Base-by-base conservation (phyloP, 2,888 invertebrate genomes). In the Cryptophagus acutangulus region DNA sequence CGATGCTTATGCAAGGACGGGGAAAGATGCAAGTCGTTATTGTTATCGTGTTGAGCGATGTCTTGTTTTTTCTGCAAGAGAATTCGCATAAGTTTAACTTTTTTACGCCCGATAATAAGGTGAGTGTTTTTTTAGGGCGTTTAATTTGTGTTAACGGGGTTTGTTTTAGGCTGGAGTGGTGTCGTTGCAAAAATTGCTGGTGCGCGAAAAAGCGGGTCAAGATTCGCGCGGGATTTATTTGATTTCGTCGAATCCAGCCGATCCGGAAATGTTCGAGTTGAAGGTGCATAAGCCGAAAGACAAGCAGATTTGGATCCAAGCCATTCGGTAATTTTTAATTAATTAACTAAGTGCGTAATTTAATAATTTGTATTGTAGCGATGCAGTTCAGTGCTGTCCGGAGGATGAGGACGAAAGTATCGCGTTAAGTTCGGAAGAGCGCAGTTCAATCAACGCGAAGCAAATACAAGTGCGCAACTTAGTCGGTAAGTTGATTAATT, bases 221-320 rank as follows among this genome's bases (percentile, higher is more conserved):
- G 89, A 90, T 60, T 84, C 84, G 2, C 76, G 87, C 2, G 90
- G 92, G 1, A 82, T 96, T 59, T 95, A 94, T 71, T 78, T 96
- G 39, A 93, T 96, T 57, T 90, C 89, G 51, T 90, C 91, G 53
- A 91, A 91, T 61, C 89, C 91, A 3, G 78, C 82, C 2, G 88
- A 87, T 62, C 94, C 94, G 0, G 95, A 95, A 74, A 95, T 96
- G 94, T 95, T 94, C 65, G 95, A 95, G 65, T 73, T 96, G 37
- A 82, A 93, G 62, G 81, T 84, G 16, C 87, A 89, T 59, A 80
- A 87, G 49, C 91, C 91, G 17, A 89, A 90, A 67, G 92, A 94
- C 59, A 87, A 91, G 62, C 85, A 86, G 59, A 73, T 79, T 8
- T 95, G 95, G 95, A 90, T 94, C 63, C 83, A 85, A 59, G 81